These are phyloP conservation scores for Sarcoramphus papa DNA, from an alignment of 2,797 vertebrate genomes.

Conservation along the genomic window DNA sequence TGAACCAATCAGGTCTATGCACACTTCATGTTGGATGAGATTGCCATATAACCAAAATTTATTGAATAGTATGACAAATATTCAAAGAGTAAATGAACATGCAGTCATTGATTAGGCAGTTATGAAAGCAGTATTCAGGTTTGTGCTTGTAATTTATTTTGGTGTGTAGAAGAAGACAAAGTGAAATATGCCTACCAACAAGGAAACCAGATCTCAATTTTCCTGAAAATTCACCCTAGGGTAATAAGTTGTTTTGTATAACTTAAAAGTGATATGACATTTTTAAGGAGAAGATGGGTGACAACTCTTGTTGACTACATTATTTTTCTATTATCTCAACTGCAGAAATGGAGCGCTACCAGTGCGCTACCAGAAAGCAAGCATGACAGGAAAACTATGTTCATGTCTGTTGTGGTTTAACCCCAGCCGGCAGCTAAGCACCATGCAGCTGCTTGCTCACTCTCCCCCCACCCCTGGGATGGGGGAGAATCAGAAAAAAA, in stretches of 20 bases:
- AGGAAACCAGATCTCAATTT: not conserved
- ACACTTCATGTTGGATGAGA: not conserved
- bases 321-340: not conserved
- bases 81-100: not conserved
- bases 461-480: too few relatives aligned
- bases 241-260: not conserved
- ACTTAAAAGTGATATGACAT: not conserved
- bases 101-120: not conserved
- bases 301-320: not conserved
- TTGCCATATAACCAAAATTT: not conserved
- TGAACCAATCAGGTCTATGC: not conserved
- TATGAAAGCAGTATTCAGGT: not conserved
- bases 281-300: not conserved
- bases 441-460: too few relatives aligned
- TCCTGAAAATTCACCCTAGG: not conserved
- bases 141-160: not conserved
- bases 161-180: not conserved
- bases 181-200: not conserved
- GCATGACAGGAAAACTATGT: not conserved
- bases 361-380: not conserved
- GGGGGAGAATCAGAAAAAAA: too few relatives aligned
- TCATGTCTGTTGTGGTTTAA: not conserved
- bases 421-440: too few relatives aligned
- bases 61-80: not conserved
- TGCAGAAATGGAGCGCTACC: not conserved